Evolutionary conservation across 2,888 invertebrate species (phyloP).

Genomic region (Troglohyphantes excavatus): DNA sequence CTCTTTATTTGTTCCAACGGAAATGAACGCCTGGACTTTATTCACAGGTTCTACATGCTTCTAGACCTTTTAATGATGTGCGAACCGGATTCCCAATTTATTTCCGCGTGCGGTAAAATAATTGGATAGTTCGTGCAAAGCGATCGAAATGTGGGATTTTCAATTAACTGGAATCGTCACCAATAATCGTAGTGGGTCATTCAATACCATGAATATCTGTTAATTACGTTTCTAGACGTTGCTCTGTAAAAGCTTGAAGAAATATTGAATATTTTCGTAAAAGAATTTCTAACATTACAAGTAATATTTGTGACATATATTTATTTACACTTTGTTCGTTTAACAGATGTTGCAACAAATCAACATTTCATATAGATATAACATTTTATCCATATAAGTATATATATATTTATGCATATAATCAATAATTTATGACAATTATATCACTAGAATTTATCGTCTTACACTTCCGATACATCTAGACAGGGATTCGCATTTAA

Average conservation of each 20-base stretch:
- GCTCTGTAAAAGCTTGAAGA: not conserved
- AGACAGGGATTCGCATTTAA: not conserved
- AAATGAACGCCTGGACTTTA: slow-evolving; percentile 36
- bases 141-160: not conserved
- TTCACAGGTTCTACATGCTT: not conserved
- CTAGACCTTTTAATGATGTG: slow-evolving; percentile 37
- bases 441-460: slow-evolving; percentile 29
- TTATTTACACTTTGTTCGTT: slow-evolving; percentile 58
- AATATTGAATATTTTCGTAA: not conserved
- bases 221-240: not conserved
- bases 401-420: slow-evolving; percentile 47
- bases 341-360: slow-evolving; percentile 68
- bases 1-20: slow-evolving; percentile 48
- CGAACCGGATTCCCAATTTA: slow-evolving; percentile 12
- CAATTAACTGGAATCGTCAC: not conserved
- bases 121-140: not conserved
- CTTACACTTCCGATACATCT: not conserved
- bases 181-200: not conserved
- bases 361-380: slow-evolving; percentile 68
- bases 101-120: not conserved
- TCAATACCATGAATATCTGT: not conserved
- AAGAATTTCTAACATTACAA: not conserved
- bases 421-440: slow-evolving; percentile 29
- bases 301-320: slow-evolving; percentile 58
- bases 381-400: slow-evolving; percentile 57